Evolutionary conservation across 2,888 invertebrate genomes (phyloP).

Genomic region (Drosophila austrosaltans): DNA sequence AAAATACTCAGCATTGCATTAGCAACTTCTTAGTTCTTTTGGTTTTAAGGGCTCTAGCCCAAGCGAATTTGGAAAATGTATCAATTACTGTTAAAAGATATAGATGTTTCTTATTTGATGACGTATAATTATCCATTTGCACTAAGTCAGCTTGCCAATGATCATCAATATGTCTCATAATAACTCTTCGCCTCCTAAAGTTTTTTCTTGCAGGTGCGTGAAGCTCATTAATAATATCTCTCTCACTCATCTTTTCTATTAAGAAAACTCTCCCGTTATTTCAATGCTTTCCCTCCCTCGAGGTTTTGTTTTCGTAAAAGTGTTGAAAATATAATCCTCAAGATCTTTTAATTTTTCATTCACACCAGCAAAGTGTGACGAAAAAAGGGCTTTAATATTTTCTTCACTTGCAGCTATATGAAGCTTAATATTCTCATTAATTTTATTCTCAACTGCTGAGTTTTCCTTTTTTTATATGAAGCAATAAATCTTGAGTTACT

Average conservation of each 20-base stretch:
- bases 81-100: constrained; percentile 73
- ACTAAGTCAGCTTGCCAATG: constrained; percentile 57
- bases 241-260: constrained; percentile 19
- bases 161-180: constrained; percentile 27
- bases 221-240: constrained; percentile 33
- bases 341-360: not conserved
- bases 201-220: constrained; percentile 40
- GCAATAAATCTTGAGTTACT: not conserved
- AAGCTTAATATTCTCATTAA: not conserved
- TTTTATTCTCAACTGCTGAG: no score
- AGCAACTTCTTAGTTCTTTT: constrained; percentile 10
- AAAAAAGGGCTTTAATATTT: not conserved
- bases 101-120: constrained; percentile 71
- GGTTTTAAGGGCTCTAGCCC: not conserved
- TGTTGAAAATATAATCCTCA: not conserved
- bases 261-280: not conserved
- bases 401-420: not conserved
- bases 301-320: not conserved
- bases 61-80: not conserved
- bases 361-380: not conserved
- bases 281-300: not conserved
- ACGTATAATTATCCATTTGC: constrained; percentile 71
- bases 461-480: no score
- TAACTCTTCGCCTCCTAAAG: constrained; percentile 34
- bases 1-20: no score